Evolutionary conservation across 2,888 invertebrate genomes (phyloP), one percentile per base, ranked within the genome.

Genomic region (Mythimna ferrago): DNA sequence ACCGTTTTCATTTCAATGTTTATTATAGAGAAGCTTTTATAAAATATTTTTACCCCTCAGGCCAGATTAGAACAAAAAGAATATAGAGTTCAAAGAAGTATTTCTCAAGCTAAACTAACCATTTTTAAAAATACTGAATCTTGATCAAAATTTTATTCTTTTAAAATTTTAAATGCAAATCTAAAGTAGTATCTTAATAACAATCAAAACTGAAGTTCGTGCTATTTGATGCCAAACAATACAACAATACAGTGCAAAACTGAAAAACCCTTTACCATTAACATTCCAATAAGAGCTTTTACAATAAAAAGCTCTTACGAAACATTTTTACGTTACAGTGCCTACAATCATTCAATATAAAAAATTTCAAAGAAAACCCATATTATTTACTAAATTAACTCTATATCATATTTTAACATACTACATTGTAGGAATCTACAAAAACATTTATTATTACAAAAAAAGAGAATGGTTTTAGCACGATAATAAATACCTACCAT

Each of bases 401-500:
- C 3, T 14, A 9, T 35, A 32, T 53, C 9, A 48, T 21, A 38
- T 66, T 58, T 58, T 51, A 60, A 56, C 63, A 41, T 6, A 9
- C 51, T 38, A 54, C 60, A 67, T 71, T 64, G 38, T 65, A 65
- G 61, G 26, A 32, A 65, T 75, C 21, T 11, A 53, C 53, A 44
- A 68, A 44, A 68, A 48, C 48, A 48, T 48, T 48, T 48, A 16
- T 48, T 16, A 48, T 48, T 48, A 48, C 11, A 11, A 44, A 48
- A 48, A 79, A 65, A 63, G 14, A 32, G 26, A 44, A 38, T 38
- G 26, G 62, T 67, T 66, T 60, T 64, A 60, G 61, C 66, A 80
- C 74, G 66, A 69, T 72, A 81, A 65, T 81, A 76, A 86, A 85
- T 82, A 89, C 62, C 76, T 74, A 73, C 73, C 74, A 83, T 80